Percentiles rank a stretch among this genome's conserved stretches.
These are phyloP conservation scores for Thera britannica DNA, from an alignment of 2,888 invertebrate species.

Conservation along the genomic window DNA sequence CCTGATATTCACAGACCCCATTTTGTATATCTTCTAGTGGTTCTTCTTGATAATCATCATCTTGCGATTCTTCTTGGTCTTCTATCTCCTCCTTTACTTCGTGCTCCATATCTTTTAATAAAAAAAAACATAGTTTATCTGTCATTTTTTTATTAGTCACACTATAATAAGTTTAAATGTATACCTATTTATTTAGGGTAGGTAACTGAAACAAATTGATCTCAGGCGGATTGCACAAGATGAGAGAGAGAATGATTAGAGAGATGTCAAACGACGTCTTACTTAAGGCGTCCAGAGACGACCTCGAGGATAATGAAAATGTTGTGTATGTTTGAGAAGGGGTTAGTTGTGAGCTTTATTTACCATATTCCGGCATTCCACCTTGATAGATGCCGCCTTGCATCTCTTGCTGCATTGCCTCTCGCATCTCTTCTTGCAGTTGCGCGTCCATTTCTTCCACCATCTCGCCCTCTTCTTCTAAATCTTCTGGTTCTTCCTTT, in stretches of 20 bases:
- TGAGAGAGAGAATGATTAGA: too few species aligned
- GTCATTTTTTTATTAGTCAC: neutral
- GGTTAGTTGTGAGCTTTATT: neutral
- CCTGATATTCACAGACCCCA: constrained; percentile 1
- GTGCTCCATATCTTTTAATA: constrained; percentile 17
- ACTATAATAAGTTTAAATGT: neutral
- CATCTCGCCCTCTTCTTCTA: constrained; percentile 22
- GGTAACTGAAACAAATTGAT: too few species aligned
- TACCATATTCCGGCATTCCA: constrained; percentile 14
- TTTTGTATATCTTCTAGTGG: constrained; percentile 3
- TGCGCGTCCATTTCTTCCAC: constrained; percentile 26
- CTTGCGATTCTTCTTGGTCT: constrained; percentile 16
- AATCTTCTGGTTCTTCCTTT: constrained; percentile 34
- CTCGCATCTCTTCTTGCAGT: constrained; percentile 26
- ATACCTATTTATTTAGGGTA: too few species aligned
- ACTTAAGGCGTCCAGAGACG: too few species aligned
- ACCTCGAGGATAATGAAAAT: too few species aligned
- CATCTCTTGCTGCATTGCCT: constrained; percentile 22
- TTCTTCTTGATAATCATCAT: constrained; percentile 16
- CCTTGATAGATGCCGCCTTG: constrained; percentile 6
- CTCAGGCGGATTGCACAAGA: too few species aligned
- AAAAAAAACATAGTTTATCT: neutral
- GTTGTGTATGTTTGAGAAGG: too few species aligned
- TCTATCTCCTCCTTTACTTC: constrained; percentile 35
- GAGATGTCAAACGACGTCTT: too few species aligned